Evolutionary conservation across 2,797 vertebrate genomes (phyloP).

Genomic region (Gymnothorax javanicus): DNA sequence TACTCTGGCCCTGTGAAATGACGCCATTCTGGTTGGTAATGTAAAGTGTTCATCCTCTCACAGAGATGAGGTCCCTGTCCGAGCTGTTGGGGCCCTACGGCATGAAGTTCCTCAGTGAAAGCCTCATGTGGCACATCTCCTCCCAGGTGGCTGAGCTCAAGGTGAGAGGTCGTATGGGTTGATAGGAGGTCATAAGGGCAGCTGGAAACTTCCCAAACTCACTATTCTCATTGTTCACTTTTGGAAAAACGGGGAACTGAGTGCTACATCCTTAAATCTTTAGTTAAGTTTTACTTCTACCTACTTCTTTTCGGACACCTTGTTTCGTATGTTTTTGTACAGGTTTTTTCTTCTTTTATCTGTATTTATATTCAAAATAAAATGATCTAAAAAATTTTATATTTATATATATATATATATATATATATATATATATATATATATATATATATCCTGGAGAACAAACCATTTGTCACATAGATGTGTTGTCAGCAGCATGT

Average conservation of each 20-base stretch:
- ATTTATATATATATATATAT: no score
- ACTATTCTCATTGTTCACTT: constrained; percentile 27
- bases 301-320: no score
- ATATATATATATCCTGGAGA: constrained; percentile 34
- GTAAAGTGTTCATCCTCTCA: not conserved
- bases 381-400: no score
- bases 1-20: not conserved
- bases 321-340: no score
- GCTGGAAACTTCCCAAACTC: not conserved
- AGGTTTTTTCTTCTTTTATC: no score
- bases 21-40: not conserved
- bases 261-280: constrained; percentile 19
- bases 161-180: constrained; percentile 72
- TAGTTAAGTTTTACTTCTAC: no score
- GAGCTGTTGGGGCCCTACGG: constrained; percentile 96
- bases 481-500: not conserved
- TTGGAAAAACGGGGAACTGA: not conserved
- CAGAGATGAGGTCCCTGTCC: constrained; percentile 97
- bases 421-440: no score
- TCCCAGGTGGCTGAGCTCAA: constrained; percentile 98
- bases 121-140: constrained; percentile 99
- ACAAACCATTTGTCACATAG: constrained; percentile 33
- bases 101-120: constrained; percentile 99
- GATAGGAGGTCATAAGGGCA: not conserved
- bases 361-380: no score